These are phyloP conservation scores for Tribolium freemani DNA, from an alignment of 2,888 invertebrate species.

Conservation along the genomic window DNA sequence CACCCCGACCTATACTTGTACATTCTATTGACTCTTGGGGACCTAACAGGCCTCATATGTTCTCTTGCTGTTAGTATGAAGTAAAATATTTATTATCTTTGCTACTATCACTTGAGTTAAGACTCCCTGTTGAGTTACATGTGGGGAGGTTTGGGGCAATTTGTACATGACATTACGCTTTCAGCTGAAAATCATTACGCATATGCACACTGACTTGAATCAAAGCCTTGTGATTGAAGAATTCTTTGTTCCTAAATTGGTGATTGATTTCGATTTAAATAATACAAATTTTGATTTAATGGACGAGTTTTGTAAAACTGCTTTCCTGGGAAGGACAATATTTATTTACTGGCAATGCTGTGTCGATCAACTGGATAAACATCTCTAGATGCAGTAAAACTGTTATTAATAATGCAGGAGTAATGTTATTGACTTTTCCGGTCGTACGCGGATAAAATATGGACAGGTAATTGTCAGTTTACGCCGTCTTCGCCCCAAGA, in stretches of 20 bases:
- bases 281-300: too few species aligned
- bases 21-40: neutral
- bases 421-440: constrained; percentile 2
- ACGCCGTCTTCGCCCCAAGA: neutral
- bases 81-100: neutral
- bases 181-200: neutral
- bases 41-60: neutral
- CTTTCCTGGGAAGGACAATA: too few species aligned
- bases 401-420: constrained; percentile 24
- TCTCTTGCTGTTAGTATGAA: neutral
- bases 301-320: too few species aligned
- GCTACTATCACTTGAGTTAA: neutral
- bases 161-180: neutral
- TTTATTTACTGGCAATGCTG: neutral
- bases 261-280: too few species aligned
- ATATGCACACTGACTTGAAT: neutral
- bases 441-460: neutral
- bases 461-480: neutral
- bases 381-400: neutral
- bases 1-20: neutral
- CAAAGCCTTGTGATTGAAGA: too few species aligned
- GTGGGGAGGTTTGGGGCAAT: neutral
- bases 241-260: too few species aligned
- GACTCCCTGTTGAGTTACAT: neutral
- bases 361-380: constrained; percentile 26